phyloP scores from a whole-genome alignment of 2,797 vertebrate species.

The Linurgus olivaceus region DNA sequence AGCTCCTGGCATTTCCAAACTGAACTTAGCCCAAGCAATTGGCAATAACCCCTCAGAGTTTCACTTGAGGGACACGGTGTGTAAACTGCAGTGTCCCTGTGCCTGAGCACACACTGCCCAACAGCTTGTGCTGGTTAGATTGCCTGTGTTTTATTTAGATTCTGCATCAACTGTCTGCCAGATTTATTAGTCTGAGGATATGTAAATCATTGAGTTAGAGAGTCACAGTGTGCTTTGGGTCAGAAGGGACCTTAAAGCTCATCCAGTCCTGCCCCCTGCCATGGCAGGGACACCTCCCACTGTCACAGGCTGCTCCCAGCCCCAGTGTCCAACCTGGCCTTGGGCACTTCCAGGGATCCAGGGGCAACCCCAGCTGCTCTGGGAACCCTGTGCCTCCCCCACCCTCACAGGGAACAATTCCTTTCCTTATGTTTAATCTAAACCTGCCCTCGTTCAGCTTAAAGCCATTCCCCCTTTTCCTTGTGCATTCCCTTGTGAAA shows the following conservation, averaged over 20 bases:
- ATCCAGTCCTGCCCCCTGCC: accelerated
- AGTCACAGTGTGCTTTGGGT: background rate
- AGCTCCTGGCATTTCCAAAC: background rate
- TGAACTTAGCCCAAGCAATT: background rate
- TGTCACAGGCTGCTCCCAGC: background rate
- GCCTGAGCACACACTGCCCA: background rate
- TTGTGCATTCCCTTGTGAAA: background rate
- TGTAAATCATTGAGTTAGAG: background rate
- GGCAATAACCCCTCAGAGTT: background rate
- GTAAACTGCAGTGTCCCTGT: background rate
- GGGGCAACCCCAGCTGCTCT: background rate
- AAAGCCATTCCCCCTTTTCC: background rate
- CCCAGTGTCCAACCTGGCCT: background rate
- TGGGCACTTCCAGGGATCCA: background rate
- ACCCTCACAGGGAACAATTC: background rate
- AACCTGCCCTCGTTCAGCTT: background rate
- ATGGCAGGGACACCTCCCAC: background rate
- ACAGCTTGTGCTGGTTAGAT: constrained; percentile 29
- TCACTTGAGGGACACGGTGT: background rate
- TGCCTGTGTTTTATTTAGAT: constrained; percentile 1
- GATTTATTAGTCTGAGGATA: background rate
- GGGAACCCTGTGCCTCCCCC: background rate
- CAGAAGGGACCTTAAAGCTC: background rate
- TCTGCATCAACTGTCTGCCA: background rate
- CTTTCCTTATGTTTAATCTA: background rate